Evolutionary conservation across 2,113 vertebrate species (phyloP).

Genomic region (Pithys albifrons): DNA sequence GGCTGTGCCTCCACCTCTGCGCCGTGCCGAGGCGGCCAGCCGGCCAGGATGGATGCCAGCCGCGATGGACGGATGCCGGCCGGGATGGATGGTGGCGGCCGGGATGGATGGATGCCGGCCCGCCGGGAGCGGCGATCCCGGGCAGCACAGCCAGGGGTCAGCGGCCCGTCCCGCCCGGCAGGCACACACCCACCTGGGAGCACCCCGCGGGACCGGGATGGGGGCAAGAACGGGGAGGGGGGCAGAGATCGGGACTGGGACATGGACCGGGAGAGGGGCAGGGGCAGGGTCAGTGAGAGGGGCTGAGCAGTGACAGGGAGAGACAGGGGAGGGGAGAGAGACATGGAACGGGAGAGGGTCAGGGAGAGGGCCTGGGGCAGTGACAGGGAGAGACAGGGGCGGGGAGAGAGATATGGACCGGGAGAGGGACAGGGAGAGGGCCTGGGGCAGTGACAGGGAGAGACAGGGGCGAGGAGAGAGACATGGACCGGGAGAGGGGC

Average conservation of each 20-base stretch:
- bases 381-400: background rate
- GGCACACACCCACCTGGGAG: background rate
- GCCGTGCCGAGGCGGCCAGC: background rate
- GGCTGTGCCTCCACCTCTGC: background rate
- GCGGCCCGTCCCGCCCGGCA: no score
- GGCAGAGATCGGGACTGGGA: no score
- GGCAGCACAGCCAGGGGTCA: background rate
- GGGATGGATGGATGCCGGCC: background rate
- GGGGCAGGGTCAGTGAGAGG: background rate
- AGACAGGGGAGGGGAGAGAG: no score
- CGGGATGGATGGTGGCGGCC: no score
- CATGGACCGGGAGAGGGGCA: background rate
- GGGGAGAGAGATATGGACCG: no score
- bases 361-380: no score
- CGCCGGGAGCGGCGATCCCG: fast-evolving
- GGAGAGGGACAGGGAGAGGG: no score
- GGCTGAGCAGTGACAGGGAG: no score
- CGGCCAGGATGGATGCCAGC: no score
- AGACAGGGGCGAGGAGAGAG: background rate
- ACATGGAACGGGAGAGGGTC: no score
- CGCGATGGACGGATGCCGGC: no score
- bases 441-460: background rate
- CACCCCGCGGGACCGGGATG: background rate
- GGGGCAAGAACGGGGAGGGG: no score
- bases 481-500: background rate